Percentiles rank a stretch among this genome's conserved stretches.
Conservation (phyloP, 2,888 invertebrate genomes). For the Cephus rjabovi region DNA sequence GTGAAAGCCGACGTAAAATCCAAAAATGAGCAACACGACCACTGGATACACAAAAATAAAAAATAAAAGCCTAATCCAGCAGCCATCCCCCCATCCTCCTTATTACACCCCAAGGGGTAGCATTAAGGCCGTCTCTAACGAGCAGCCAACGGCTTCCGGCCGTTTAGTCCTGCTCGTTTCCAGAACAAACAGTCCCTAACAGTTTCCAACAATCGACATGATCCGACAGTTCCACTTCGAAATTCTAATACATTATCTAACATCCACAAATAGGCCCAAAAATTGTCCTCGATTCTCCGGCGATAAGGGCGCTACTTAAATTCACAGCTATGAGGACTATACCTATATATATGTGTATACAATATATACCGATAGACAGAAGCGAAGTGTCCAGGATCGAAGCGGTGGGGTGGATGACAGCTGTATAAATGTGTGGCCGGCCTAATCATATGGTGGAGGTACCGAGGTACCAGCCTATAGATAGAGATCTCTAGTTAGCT, state of each 20-base stretch:
- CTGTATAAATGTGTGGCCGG: slow-evolving; percentile 18
- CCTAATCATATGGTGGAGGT: slow-evolving; percentile 21
- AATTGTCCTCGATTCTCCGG: neutral
- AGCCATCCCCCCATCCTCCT: neutral
- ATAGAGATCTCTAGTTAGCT: slow-evolving; percentile 20
- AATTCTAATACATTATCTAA: neutral
- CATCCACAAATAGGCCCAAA: neutral
- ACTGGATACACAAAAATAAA: neutral
- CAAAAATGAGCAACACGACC: neutral
- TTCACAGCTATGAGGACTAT: neutral
- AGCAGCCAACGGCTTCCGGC: neutral
- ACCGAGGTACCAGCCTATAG: slow-evolving; percentile 21
- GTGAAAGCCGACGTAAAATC: neutral
- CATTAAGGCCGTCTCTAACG: neutral
- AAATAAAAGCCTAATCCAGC: neutral
- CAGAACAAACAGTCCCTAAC: neutral
- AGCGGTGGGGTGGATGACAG: slow-evolving; percentile 9
- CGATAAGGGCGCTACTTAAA: neutral
- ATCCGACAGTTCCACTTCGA: neutral
- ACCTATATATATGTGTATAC: neutral
- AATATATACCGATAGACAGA: neutral
- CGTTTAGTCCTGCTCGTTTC: neutral
- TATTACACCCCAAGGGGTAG: neutral
- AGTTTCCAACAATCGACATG: neutral
- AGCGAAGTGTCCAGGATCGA: neutral